These are phyloP conservation scores for Drosophila virilis DNA, from an alignment of 1,140 invertebrate species.

Conservation along the genomic window DNA sequence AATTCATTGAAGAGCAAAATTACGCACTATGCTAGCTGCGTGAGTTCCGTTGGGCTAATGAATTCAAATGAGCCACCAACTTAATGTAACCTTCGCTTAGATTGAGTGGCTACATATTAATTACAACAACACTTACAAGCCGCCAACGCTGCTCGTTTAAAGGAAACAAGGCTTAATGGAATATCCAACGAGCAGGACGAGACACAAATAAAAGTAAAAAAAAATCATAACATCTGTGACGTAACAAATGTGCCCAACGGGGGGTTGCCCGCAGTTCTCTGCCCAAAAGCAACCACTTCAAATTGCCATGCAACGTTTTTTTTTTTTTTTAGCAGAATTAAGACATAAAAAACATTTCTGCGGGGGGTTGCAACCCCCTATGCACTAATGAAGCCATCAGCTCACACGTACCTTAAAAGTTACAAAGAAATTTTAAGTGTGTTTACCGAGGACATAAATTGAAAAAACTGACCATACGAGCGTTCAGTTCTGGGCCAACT, in stretches of 20 bases:
- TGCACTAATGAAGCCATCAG: conserved; percentile 70
- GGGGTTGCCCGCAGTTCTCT: conserved; percentile 47
- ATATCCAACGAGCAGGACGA: conserved; percentile 7
- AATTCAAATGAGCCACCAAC: conserved; percentile 69
- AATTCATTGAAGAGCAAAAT: conserved; percentile 54
- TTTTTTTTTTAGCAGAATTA: conserved; percentile 66
- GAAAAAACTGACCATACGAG: conserved; percentile 73
- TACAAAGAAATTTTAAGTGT: conserved; percentile 59
- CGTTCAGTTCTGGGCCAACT: conserved; percentile 36
- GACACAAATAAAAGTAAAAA: neutral
- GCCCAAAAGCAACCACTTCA: conserved; percentile 68
- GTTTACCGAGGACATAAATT: conserved; percentile 43
- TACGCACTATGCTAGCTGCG: conserved; percentile 15
- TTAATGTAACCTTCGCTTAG: conserved; percentile 40
- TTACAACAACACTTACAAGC: conserved; percentile 72
- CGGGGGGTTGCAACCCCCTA: conserved; percentile 51
- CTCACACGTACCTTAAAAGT: conserved; percentile 59
- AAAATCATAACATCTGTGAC: conserved; percentile 78
- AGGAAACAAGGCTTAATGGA: conserved; percentile 37
- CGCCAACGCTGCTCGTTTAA: conserved; percentile 44
- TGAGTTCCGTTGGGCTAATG: conserved; percentile 44
- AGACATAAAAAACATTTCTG: conserved; percentile 70
- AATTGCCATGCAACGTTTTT: conserved; percentile 61
- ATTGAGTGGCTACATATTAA: conserved; percentile 63
- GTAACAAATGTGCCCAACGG: conserved; percentile 66